Evolutionary conservation across 1,140 invertebrate species (phyloP).

Genomic region (Apis cerana): DNA sequence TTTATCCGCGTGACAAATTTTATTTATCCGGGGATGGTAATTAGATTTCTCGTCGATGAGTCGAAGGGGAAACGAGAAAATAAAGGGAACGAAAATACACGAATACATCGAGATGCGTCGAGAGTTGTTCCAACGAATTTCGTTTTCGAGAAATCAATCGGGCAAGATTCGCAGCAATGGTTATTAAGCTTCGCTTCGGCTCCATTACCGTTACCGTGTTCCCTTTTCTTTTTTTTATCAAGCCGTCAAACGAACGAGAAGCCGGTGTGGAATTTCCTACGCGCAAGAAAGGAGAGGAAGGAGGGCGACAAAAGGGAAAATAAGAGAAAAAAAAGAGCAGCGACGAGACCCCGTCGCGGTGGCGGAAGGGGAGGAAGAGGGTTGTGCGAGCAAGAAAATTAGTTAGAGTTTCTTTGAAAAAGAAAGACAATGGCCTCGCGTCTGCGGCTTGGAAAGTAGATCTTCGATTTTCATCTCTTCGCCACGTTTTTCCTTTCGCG

Average conservation of each 20-base stretch:
- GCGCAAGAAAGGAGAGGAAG: not conserved
- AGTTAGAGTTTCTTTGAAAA: constrained; percentile 36
- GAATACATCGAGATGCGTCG: no score
- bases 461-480: constrained; percentile 31
- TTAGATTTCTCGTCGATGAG: not conserved
- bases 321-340: constrained; percentile 13
- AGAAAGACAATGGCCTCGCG: constrained; percentile 32
- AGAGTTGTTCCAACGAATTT: no score
- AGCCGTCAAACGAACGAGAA: not conserved
- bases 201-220: not conserved
- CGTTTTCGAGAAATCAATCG: no score
- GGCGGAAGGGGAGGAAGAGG: not conserved
- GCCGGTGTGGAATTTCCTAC: constrained; percentile 5
- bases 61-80: not conserved
- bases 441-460: constrained; percentile 16
- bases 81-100: no score
- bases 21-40: not conserved
- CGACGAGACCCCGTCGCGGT: no score
- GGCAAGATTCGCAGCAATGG: not conserved
- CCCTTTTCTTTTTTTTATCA: no score
- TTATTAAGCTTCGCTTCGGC: constrained; percentile 19
- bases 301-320: constrained; percentile 5
- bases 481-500: not conserved
- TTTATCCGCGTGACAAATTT: not conserved
- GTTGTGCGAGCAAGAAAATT: constrained; percentile 28